Evolutionary conservation across 1,140 invertebrate species (phyloP).

Genomic region (Oedothorax gibbosus): DNA sequence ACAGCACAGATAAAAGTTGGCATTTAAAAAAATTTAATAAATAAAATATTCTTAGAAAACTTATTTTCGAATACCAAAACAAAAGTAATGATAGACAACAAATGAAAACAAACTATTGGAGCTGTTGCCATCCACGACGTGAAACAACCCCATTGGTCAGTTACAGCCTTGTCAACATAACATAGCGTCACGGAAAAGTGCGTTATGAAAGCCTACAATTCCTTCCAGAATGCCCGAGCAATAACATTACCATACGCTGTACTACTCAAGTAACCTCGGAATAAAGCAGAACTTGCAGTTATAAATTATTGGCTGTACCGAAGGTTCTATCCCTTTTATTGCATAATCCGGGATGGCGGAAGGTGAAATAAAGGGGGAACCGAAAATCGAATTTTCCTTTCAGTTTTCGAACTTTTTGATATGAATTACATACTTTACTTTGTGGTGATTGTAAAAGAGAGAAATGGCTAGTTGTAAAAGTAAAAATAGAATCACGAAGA

Average conservation of each 20-base stretch:
- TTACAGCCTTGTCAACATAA: too few relatives aligned
- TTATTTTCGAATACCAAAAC: too few relatives aligned
- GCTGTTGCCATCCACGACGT: too few relatives aligned
- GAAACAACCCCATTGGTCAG: too few relatives aligned
- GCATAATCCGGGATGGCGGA: conserved; percentile 8
- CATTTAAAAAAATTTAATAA: too few relatives aligned
- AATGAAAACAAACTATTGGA: too few relatives aligned
- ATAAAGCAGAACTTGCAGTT: conserved; percentile 10
- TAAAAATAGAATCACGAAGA: background rate
- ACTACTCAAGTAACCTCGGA: conserved; percentile 14
- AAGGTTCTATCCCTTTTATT: conserved; percentile 13
- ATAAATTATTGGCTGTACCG: background rate
- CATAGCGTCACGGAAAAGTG: too few relatives aligned
- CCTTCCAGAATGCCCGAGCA: conserved; percentile 19
- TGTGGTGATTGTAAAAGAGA: conserved; percentile 5
- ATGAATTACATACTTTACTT: conserved; percentile 29
- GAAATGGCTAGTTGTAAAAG: background rate
- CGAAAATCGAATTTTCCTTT: conserved; percentile 27
- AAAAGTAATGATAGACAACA: too few relatives aligned
- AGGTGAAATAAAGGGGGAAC: conserved; percentile 23
- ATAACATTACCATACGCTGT: conserved; percentile 22
- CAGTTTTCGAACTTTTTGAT: conserved; percentile 18
- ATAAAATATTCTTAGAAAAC: too few relatives aligned
- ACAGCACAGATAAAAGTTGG: too few relatives aligned
- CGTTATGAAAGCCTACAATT: background rate